Evolutionary conservation across 1,140 invertebrate genomes (phyloP).

Genomic region (Drosophila littoralis): DNA sequence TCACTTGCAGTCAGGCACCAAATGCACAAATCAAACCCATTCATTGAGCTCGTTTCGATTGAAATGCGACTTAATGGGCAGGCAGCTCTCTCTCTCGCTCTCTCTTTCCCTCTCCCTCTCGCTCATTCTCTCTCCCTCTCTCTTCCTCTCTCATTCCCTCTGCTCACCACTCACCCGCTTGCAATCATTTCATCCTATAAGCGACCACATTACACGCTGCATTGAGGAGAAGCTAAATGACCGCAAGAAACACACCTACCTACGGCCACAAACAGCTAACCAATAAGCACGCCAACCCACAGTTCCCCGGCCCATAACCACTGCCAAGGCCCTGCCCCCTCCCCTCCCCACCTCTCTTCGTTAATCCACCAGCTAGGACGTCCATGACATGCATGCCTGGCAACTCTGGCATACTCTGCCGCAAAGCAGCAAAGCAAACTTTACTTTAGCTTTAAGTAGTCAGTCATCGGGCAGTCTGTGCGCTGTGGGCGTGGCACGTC

Average conservation of each 20-base stretch:
- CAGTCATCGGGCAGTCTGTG: slow-evolving; percentile 36
- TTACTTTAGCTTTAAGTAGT: slow-evolving; percentile 81
- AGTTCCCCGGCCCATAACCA: neutral
- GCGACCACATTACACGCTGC: slow-evolving; percentile 79
- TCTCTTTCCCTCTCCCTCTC: no score
- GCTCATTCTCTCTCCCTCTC: neutral
- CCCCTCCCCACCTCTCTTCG: neutral
- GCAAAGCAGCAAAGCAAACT: slow-evolving; percentile 69
- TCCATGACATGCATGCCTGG: slow-evolving; percentile 29
- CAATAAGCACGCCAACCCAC: neutral
- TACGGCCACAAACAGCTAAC: slow-evolving; percentile 26
- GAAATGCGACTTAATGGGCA: slow-evolving; percentile 27
- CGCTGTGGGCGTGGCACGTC: slow-evolving; percentile 27
- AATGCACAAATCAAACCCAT: slow-evolving; percentile 24
- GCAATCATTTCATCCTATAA: slow-evolving; percentile 64
- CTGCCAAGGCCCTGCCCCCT: neutral
- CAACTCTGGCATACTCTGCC: slow-evolving; percentile 48
- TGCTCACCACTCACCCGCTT: neutral
- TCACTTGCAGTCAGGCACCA: neutral
- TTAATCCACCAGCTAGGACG: neutral
- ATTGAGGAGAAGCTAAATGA: slow-evolving; percentile 79
- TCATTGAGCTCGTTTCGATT: slow-evolving; percentile 32
- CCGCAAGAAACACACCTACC: slow-evolving; percentile 73
- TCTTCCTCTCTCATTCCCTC: neutral
- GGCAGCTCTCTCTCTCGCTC: neutral